phyloP scores from a whole-genome alignment of 2,797 vertebrate genomes.

The Epinephelus malabaricus region DNA sequence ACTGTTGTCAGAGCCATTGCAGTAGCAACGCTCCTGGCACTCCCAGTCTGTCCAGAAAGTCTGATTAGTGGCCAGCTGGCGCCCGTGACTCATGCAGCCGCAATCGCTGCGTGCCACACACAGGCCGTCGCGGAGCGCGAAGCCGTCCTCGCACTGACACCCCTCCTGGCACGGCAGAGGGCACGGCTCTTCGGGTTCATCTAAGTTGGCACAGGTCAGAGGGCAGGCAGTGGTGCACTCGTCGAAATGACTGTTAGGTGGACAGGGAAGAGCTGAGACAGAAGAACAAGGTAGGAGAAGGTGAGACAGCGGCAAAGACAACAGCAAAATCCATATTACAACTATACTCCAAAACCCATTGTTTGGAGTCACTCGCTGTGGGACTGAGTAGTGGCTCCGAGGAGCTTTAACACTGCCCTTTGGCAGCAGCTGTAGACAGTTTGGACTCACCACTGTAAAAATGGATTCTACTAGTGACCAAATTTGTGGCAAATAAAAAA shows the following conservation, averaged over 20 bases:
- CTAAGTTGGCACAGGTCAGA: slow-evolving; percentile 91
- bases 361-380: neutral
- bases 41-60: slow-evolving; percentile 97
- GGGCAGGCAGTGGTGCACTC: slow-evolving; percentile 93
- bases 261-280: slow-evolving; percentile 91
- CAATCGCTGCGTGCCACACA: slow-evolving; percentile 93
- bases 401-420: neutral
- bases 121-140: slow-evolving; percentile 86
- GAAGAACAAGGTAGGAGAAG: slow-evolving; percentile 10
- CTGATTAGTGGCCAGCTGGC: slow-evolving; percentile 92
- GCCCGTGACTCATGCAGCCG: slow-evolving; percentile 92
- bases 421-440: neutral
- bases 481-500: neutral
- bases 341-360: neutral
- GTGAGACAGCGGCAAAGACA: neutral
- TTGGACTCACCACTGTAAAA: neutral
- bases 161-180: slow-evolving; percentile 91
- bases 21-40: slow-evolving; percentile 97
- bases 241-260: slow-evolving; percentile 96
- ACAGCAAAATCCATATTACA: neutral
- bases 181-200: slow-evolving; percentile 85
- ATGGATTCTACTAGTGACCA: neutral
- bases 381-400: neutral
- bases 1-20: slow-evolving; percentile 96
- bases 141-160: slow-evolving; percentile 95